Evolutionary conservation across 1,140 invertebrate genomes (phyloP), one percentile per base, ranked within the genome.

Genomic region (Drosophila burlai): DNA sequence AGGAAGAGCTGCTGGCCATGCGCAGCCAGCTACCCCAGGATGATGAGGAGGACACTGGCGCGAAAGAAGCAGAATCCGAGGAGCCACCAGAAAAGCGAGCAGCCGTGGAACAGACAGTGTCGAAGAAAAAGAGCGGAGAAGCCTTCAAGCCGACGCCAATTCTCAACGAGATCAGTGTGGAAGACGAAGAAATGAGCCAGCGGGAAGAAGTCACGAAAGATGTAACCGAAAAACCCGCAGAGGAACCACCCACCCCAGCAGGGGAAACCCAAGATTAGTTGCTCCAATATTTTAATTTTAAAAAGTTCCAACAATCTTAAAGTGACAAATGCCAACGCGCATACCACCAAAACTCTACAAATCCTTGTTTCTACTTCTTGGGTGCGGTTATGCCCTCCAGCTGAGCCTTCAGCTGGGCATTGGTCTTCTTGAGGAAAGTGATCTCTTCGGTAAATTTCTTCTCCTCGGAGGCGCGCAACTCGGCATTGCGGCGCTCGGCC

Each of bases 381-480:
- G 97, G 97, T 57, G 97, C 97, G 80, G 98, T 97, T 76, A 98
- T 98, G 83, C 97, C 97, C 94, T 98, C 97, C 52, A 98, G 93
- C 94, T 98, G 97, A 42, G 96, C 95, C 95, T 99, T 99, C 15
- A 99, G 94, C 93, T 99, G 98, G 81, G 97, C 95, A 93, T 99
- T 99, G 9, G 98, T 98, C 93, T 98, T 97, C 93, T 98, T 99
- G 29, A 99, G 94, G 83, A 98, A 98, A 45, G 97, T 94, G 47
- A 98, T 96, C 93, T 99, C 98, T 92, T 99, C 98, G 16, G 95
- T 95, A 85, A 98, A 97, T 91, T 98, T 97, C 92, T 98, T 97
- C 92, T 98, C 97, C 92, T 98, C 97, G 0, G 97, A 97, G 64
- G 96, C 95, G 21, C 96, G 93, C 72, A 97, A 94, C 92, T 99